Conservation (phyloP, 2,797 vertebrate species). For the Eleutherodactylus coqui region DNA sequence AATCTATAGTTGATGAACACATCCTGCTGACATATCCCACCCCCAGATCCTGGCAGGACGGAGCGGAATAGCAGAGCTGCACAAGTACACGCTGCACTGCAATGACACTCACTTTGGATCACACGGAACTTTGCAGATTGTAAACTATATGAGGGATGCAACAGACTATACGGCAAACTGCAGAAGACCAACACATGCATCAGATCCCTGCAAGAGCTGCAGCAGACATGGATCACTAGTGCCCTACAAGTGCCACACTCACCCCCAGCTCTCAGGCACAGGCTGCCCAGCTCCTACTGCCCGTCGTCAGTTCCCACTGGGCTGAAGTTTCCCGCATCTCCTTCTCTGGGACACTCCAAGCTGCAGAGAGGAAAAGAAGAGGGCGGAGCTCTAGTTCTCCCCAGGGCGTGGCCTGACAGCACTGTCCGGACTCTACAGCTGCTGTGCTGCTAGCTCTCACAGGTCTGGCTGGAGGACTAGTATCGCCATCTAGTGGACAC, state of each 20-base stretch:
- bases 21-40: constrained; percentile 60
- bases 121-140: not conserved
- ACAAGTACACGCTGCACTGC: constrained; percentile 3
- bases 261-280: constrained; percentile 41
- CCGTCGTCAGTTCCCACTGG: constrained; percentile 42
- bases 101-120: not conserved
- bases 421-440: constrained; percentile 23
- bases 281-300: constrained; percentile 7
- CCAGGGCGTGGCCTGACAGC: constrained; percentile 23
- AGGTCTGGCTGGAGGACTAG: not conserved
- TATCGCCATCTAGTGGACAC: constrained; percentile 42
- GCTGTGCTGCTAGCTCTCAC: not conserved
- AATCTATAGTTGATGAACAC: constrained; percentile 46
- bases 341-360: constrained; percentile 31
- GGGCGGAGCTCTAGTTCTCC: constrained; percentile 8
- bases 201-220: not conserved
- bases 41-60: constrained; percentile 43
- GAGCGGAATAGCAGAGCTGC: constrained; percentile 12
- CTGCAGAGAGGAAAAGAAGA: constrained; percentile 29
- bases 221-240: constrained; percentile 1
- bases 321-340: constrained; percentile 55
- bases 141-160: not conserved
- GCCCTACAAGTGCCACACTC: not conserved
- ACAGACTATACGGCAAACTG: not conserved
- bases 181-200: not conserved